Percentiles rank a stretch among this genome's conserved stretches.
Evolutionary conservation across 2,888 invertebrate genomes (phyloP).

Genomic region (Polymixis flavicincta): DNA sequence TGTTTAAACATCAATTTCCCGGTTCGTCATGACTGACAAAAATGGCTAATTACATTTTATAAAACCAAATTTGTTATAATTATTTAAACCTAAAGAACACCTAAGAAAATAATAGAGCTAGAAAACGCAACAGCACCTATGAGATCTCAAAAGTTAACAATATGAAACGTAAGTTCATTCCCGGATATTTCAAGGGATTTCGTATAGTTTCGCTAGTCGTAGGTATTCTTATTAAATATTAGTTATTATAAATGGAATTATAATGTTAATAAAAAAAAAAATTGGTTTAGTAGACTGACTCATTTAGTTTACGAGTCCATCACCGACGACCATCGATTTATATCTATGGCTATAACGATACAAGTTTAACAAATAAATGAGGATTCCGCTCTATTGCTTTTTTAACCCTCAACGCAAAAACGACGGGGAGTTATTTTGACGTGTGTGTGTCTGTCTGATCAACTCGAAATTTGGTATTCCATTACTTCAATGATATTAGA

Average conservation of each 20-base stretch:
- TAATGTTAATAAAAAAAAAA: neutral
- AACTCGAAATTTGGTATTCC: too few relatives aligned
- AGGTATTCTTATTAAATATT: too few relatives aligned
- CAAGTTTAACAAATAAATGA: neutral
- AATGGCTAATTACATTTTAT: constrained; percentile 77
- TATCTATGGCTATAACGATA: neutral
- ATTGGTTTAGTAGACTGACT: neutral
- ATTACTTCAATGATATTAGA: too few relatives aligned
- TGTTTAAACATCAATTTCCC: constrained; percentile 69
- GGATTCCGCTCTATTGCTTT: neutral
- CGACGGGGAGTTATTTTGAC: too few relatives aligned
- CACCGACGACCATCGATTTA: neutral
- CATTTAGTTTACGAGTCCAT: neutral
- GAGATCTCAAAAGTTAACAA: neutral
- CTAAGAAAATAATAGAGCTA: neutral
- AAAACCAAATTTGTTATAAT: constrained; percentile 3
- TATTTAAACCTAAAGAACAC: constrained; percentile 6
- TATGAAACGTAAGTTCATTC: neutral
- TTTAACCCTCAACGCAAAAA: too few relatives aligned
- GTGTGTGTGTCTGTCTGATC: too few relatives aligned
- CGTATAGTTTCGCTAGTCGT: neutral
- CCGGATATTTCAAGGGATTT: constrained; percentile 1
- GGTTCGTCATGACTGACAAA: constrained; percentile 72
- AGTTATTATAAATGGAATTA: neutral
- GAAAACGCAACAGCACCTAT: neutral